These are phyloP conservation scores for Gryon sp. DNA, from an alignment of 1,140 invertebrate species.

Conservation along the genomic window DNA sequence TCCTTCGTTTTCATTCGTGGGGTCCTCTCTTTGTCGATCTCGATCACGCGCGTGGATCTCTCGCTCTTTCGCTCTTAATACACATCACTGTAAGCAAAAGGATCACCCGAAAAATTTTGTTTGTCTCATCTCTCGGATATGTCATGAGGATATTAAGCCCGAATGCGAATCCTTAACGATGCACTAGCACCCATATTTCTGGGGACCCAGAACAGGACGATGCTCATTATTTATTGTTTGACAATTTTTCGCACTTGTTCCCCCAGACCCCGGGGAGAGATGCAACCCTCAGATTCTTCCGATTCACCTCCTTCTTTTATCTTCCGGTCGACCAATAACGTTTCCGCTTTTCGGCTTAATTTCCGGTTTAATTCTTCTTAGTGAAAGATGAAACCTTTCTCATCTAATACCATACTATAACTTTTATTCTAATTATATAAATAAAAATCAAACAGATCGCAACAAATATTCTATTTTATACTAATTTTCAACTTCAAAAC, in stretches of 20 bases:
- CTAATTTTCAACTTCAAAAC: background rate
- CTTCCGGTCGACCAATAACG: too few species aligned
- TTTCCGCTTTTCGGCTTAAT: background rate
- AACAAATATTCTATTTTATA: background rate
- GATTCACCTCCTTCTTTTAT: too few species aligned
- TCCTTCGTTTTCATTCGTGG: constrained; percentile 32
- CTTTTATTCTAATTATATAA: too few species aligned
- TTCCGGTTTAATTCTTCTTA: too few species aligned
- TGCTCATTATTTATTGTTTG: constrained; percentile 46
- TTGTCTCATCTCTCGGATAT: too few species aligned
- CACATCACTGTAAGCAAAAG: too few species aligned
- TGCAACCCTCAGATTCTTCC: background rate
- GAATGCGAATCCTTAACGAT: constrained; percentile 20
- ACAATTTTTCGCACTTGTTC: constrained; percentile 46
- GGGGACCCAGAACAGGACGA: background rate
- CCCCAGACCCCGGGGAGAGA: background rate
- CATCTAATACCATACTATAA: too few species aligned
- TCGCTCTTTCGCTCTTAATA: constrained; percentile 54
- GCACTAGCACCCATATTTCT: background rate
- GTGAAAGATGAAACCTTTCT: too few species aligned
- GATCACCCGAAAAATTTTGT: too few species aligned
- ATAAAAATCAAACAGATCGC: too few species aligned
- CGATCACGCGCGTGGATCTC: constrained; percentile 29
- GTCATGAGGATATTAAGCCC: too few species aligned
- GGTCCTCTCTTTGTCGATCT: constrained; percentile 21